Percentiles rank a stretch among this genome's conserved stretches.
phyloP scores from a whole-genome alignment of 2,113 vertebrate species.

The Thalassoma bifasciatum region DNA sequence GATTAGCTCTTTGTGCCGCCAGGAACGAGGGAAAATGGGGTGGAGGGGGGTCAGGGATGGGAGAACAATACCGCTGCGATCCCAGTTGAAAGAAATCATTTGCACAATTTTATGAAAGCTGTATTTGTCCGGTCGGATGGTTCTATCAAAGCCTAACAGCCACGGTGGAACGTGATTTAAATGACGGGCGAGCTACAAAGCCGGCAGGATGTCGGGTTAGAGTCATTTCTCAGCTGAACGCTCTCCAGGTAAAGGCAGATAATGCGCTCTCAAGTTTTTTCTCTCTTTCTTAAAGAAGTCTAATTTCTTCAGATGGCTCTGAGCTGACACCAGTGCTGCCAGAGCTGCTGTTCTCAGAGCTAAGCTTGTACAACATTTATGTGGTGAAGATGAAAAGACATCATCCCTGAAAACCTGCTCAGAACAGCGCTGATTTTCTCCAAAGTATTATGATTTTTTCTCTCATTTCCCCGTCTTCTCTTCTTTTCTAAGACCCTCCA shows the following conservation, averaged over 20 bases:
- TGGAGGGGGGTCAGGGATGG: conserved; percentile 32
- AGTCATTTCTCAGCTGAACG: conserved; percentile 72
- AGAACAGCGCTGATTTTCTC: conserved; percentile 34
- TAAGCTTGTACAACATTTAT: conserved; percentile 68
- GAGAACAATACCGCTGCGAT: conserved; percentile 66
- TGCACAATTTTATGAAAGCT: conserved; percentile 72
- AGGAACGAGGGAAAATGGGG: conserved; percentile 49
- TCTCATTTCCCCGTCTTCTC: conserved; percentile 1
- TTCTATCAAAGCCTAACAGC: conserved; percentile 73
- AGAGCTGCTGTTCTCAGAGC: conserved; percentile 61
- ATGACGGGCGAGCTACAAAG: conserved; percentile 62
- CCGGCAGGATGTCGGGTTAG: conserved; percentile 55
- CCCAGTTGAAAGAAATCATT: conserved; percentile 74
- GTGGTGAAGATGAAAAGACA: conserved; percentile 69
- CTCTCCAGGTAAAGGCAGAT: conserved; percentile 76
- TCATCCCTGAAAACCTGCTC: conserved; percentile 47
- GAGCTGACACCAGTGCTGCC: conserved; percentile 59
- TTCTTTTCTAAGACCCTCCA: conserved; percentile 8
- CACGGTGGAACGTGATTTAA: conserved; percentile 64
- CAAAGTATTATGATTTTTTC: conserved; percentile 29
- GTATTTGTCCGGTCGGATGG: conserved; percentile 72
- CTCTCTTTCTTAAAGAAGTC: conserved; percentile 61
- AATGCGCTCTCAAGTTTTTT: conserved; percentile 65
- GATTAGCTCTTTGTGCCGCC: conserved; percentile 71
- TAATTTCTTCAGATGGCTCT: conserved; percentile 63